phyloP scores from a whole-genome alignment of 2,797 vertebrate genomes.

The Lycodopsis pacificus region DNA sequence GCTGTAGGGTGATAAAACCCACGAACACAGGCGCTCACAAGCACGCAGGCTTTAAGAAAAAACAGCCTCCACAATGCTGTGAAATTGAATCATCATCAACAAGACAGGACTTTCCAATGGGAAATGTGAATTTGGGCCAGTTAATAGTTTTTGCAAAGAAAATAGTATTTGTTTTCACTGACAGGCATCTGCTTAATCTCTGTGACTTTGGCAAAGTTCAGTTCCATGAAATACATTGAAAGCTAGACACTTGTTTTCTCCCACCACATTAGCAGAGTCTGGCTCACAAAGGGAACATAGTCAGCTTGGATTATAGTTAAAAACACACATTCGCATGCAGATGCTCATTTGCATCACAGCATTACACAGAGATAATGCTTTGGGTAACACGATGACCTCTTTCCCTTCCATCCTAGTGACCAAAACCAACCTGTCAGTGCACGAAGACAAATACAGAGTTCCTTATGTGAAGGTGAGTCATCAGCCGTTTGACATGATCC shows the following conservation, averaged over 20 bases:
- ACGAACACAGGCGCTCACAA: neutral
- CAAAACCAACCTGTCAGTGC: constrained; percentile 95
- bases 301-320: constrained; percentile 42
- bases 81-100: constrained; percentile 46
- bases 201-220: constrained; percentile 42
- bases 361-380: constrained; percentile 8
- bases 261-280: constrained; percentile 4
- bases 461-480: constrained; percentile 94
- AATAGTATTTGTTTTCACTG: constrained; percentile 6
- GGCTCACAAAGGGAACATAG: constrained; percentile 41
- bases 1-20: constrained; percentile 33
- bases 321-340: neutral
- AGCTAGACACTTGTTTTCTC: neutral
- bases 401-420: constrained; percentile 83
- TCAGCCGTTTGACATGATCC: constrained; percentile 20
- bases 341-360: constrained; percentile 12
- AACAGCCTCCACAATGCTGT: constrained; percentile 1
- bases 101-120: constrained; percentile 31
- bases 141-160: constrained; percentile 8
- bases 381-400: constrained; percentile 47
- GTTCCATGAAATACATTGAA: constrained; percentile 24
- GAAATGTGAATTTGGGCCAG: constrained; percentile 32
- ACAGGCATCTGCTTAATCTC: constrained; percentile 29
- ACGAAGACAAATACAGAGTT: constrained; percentile 96
- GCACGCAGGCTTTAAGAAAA: constrained; percentile 4